phyloP scores from a whole-genome alignment of 2,888 invertebrate species.

The Panopea generosa region DNA sequence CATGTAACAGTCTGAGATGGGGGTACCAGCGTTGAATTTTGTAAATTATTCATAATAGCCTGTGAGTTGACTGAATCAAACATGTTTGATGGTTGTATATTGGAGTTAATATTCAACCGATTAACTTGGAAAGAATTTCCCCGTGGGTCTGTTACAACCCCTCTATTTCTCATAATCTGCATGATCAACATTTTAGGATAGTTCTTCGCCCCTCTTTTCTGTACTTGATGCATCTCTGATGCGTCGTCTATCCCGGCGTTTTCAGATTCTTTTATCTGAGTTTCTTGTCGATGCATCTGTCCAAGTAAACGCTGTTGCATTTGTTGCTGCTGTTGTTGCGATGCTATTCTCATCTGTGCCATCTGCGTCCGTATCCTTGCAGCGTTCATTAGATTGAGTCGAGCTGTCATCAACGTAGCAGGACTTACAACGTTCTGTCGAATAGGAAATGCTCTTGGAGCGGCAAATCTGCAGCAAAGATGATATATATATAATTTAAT shows the following conservation, averaged over 20 bases:
- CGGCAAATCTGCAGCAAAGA: neutral
- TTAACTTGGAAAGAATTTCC: too few relatives aligned
- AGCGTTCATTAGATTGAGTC: too few relatives aligned
- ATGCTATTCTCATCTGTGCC: too few relatives aligned
- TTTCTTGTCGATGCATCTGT: neutral
- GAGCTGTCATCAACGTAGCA: neutral
- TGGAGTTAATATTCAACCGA: too few relatives aligned
- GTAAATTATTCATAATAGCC: neutral
- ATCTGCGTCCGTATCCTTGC: too few relatives aligned
- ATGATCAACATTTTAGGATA: too few relatives aligned
- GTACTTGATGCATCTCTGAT: too few relatives aligned
- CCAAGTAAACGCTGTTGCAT: conserved; percentile 27
- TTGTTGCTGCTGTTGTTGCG: neutral
- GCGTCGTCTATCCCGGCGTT: neutral
- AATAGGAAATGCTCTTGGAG: neutral
- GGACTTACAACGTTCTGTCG: conserved; percentile 1
- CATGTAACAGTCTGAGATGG: conserved; percentile 19
- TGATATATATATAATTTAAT: neutral
- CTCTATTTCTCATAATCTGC: too few relatives aligned
- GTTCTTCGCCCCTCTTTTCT: too few relatives aligned
- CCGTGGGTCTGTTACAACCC: too few relatives aligned
- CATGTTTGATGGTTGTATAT: too few relatives aligned
- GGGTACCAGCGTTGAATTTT: neutral
- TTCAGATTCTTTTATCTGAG: conserved; percentile 8
- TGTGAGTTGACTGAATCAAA: too few relatives aligned